Conservation (phyloP, 2,797 vertebrate species). For the Molothrus ater region DNA sequence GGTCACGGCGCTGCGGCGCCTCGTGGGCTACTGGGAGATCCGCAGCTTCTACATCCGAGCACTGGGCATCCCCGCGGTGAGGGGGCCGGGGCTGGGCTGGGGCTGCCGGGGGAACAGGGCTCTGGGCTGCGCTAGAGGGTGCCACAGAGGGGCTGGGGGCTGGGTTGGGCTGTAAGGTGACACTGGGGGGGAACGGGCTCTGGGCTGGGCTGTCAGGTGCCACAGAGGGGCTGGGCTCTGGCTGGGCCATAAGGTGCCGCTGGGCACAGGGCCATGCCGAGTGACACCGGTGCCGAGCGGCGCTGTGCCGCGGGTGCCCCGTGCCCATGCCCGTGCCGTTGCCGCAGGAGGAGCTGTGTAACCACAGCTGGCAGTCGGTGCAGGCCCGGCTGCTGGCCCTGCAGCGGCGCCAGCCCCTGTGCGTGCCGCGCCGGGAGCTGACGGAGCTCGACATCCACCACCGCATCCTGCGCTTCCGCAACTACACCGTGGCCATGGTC, state of each 20-base stretch:
- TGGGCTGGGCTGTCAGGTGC: accelerated
- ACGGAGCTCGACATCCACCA: slow-evolving; percentile 95
- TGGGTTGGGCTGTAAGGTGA: too few relatives aligned
- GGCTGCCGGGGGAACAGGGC: too few relatives aligned
- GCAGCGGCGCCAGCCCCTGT: slow-evolving; percentile 97
- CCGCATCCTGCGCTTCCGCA: slow-evolving; percentile 95
- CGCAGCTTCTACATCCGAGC: slow-evolving; percentile 91
- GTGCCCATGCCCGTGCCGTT: accelerated
- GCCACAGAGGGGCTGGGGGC: too few relatives aligned
- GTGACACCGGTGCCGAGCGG: accelerated
- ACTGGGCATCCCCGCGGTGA: slow-evolving; percentile 92
- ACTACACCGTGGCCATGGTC: slow-evolving; percentile 97
- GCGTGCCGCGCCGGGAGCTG: slow-evolving; percentile 94
- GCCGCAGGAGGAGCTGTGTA: slow-evolving; percentile 77
- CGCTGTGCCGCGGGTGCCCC: accelerated
- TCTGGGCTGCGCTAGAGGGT: background rate
- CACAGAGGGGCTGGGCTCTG: accelerated
- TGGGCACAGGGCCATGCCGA: accelerated
- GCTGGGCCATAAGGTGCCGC: background rate
- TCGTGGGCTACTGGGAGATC: slow-evolving; percentile 96
- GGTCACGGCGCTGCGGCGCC: slow-evolving; percentile 92
- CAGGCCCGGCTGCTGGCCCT: slow-evolving; percentile 87
- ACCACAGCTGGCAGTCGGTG: slow-evolving; percentile 96
- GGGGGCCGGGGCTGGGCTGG: background rate
- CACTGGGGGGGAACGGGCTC: too few relatives aligned